These are phyloP conservation scores for Tribolium castaneum DNA, from an alignment of 1,140 invertebrate species.

Conservation along the genomic window DNA sequence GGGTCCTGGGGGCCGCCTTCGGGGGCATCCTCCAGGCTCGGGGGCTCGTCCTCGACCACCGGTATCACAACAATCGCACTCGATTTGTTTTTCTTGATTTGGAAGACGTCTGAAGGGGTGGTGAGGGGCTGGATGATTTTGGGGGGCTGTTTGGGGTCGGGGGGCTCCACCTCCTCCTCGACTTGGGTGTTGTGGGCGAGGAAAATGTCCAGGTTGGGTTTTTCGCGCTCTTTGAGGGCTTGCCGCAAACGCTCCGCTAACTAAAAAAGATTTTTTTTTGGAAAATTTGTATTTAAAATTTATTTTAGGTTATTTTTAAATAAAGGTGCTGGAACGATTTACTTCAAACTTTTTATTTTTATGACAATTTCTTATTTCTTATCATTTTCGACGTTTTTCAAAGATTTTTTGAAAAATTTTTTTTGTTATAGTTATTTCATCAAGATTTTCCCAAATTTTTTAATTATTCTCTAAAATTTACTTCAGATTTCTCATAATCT, in stretches of 20 bases:
- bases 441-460: no score
- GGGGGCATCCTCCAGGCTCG: not conserved
- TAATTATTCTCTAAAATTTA: no score
- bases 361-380: no score
- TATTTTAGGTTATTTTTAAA: no score
- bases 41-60: constrained; percentile 48
- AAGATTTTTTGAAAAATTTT: no score
- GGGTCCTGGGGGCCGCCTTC: constrained; percentile 40
- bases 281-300: no score
- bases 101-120: constrained; percentile 49
- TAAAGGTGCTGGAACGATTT: no score
- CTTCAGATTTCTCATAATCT: no score
- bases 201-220: constrained; percentile 69
- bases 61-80: constrained; percentile 57
- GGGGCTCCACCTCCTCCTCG: constrained; percentile 39
- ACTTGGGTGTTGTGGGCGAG: constrained; percentile 64
- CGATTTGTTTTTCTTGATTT: constrained; percentile 56
- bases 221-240: constrained; percentile 67
- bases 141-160: constrained; percentile 22
- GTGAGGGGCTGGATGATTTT: constrained; percentile 55
- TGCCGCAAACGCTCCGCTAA: constrained; percentile 66
- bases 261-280: no score
- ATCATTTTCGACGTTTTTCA: no score
- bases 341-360: no score
- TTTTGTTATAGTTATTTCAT: no score